Evolutionary conservation across 2,888 invertebrate species (phyloP).

Genomic region (Heliconius cydno): DNA sequence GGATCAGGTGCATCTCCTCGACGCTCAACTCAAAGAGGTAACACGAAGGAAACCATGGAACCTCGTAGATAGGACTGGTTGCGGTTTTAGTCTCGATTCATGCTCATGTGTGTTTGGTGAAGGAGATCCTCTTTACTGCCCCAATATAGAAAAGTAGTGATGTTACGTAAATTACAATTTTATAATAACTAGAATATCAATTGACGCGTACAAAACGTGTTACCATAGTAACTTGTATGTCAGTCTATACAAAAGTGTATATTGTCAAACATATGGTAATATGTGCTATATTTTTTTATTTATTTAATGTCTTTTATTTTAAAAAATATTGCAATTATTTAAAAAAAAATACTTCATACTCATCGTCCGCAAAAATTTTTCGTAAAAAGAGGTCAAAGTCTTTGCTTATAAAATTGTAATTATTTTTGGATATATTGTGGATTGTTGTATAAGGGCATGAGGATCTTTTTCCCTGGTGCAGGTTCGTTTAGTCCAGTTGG

Average conservation of each 20-base stretch:
- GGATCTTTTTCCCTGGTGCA: conserved; percentile 71
- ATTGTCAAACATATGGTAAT: too few relatives aligned
- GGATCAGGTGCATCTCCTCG: conserved; percentile 94
- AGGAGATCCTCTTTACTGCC: conserved; percentile 44
- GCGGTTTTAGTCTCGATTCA: conserved; percentile 73
- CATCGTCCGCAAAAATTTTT: too few relatives aligned
- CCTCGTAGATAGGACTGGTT: conserved; percentile 73
- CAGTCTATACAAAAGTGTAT: too few relatives aligned
- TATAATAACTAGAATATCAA: neutral
- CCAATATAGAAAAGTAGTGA: neutral
- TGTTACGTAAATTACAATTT: neutral
- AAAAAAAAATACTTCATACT: neutral
- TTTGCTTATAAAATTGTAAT: too few relatives aligned
- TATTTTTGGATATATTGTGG: neutral
- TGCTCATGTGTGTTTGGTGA: conserved; percentile 66
- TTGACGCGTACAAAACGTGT: too few relatives aligned
- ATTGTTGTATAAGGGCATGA: conserved; percentile 31
- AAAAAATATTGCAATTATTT: neutral
- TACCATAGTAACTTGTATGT: too few relatives aligned
- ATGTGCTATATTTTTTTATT: too few relatives aligned
- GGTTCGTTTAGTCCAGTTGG: conserved; percentile 64
- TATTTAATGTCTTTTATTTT: neutral
- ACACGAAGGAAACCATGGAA: conserved; percentile 53
- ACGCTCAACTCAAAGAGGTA: conserved; percentile 97
- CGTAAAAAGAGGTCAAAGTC: too few relatives aligned